phyloP scores from a whole-genome alignment of 2,888 invertebrate species.

The Scaptomyza reducta region DNA sequence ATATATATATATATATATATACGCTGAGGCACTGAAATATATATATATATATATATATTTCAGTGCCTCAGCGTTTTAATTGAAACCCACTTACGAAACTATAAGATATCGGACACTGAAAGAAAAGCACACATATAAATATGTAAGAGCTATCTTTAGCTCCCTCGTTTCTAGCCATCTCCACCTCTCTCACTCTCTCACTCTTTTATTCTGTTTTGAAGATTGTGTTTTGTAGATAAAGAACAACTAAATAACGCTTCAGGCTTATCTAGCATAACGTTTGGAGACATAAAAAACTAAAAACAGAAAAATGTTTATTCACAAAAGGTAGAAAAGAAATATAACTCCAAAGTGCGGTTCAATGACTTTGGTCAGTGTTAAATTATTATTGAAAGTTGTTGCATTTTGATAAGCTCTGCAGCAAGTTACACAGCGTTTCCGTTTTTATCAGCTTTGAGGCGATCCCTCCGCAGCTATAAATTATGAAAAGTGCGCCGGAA shows the following conservation, averaged over 20 bases:
- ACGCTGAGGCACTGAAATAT: constrained; percentile 21
- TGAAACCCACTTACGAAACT: constrained; percentile 78
- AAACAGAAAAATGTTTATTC: constrained; percentile 2
- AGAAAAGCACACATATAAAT: constrained; percentile 32
- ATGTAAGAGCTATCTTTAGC: constrained; percentile 20
- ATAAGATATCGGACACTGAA: constrained; percentile 36
- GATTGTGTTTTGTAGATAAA: constrained; percentile 61
- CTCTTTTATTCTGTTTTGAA: constrained; percentile 2
- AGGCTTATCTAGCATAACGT: constrained; percentile 64
- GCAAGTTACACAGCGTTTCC: constrained; percentile 62
- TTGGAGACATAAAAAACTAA: constrained; percentile 41
- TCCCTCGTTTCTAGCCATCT: constrained; percentile 9
- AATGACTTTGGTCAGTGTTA: constrained; percentile 51
- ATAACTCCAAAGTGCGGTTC: constrained; percentile 61
- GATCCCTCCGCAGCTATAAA: constrained; percentile 26
- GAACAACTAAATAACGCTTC: constrained; percentile 42
- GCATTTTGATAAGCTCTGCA: constrained; percentile 68
- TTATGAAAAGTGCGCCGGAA: constrained; percentile 66
- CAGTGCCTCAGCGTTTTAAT: constrained; percentile 60
- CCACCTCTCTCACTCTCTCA: not conserved
- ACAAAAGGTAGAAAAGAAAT: constrained; percentile 15
- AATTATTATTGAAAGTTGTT: constrained; percentile 53
- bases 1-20: too few species aligned
- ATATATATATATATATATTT: too few species aligned
- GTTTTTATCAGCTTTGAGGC: constrained; percentile 53